phyloP scores from a whole-genome alignment of 2,797 vertebrate genomes.

The Chlorospingus flavigularis region DNA sequence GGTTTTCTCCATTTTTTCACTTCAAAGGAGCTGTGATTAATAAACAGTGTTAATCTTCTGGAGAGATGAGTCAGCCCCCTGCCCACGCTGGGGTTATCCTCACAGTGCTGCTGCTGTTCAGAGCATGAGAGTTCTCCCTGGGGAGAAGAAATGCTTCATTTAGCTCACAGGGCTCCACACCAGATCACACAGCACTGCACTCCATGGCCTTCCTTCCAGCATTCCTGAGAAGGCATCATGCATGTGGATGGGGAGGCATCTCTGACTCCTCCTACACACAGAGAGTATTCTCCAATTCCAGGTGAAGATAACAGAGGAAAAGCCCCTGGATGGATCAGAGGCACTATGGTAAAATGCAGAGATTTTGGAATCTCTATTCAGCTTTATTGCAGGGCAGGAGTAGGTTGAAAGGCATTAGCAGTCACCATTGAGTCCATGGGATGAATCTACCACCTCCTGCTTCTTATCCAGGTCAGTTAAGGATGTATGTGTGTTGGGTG shows the following conservation, averaged over 20 bases:
- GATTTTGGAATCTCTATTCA: background rate
- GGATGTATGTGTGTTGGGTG: background rate
- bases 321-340: background rate
- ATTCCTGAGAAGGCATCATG: background rate
- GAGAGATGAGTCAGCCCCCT: conserved; percentile 57
- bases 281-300: background rate
- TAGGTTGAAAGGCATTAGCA: background rate
- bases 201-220: background rate
- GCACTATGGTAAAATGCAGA: background rate
- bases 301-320: background rate
- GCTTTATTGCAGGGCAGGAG: background rate
- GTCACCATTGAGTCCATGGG: background rate
- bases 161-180: background rate
- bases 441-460: background rate
- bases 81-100: conserved; percentile 42
- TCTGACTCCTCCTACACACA: background rate
- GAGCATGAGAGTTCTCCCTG: background rate
- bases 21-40: conserved; percentile 67
- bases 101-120: conserved; percentile 16
- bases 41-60: conserved; percentile 55
- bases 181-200: background rate
- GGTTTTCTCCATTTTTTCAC: conserved; percentile 57
- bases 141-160: background rate
- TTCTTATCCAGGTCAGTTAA: background rate
- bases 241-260: background rate